phyloP scores from a whole-genome alignment of 2,888 invertebrate species.

The Patella depressa region DNA sequence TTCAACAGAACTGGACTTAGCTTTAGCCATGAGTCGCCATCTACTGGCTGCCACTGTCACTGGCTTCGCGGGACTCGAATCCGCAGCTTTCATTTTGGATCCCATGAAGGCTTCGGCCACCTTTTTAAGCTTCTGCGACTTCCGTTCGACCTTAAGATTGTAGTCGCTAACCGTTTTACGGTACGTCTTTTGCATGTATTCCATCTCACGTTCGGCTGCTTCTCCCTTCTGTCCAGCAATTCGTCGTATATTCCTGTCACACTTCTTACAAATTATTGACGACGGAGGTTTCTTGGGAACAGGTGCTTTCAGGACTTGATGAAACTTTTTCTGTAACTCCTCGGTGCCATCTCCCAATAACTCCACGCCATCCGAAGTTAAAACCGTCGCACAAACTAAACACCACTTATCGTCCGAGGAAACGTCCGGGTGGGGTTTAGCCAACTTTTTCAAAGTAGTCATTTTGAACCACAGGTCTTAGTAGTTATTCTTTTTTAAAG shows the following conservation, averaged over 20 bases:
- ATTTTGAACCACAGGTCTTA: too few relatives aligned
- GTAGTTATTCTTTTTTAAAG: too few relatives aligned
- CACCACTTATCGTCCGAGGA: neutral
- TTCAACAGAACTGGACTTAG: neutral
- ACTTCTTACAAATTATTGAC: neutral
- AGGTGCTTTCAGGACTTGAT: neutral
- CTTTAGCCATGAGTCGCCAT: neutral
- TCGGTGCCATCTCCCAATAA: neutral
- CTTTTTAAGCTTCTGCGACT: neutral
- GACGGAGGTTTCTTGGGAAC: constrained; percentile 1
- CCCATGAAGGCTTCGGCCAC: neutral
- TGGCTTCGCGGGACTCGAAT: neutral
- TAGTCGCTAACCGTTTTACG: neutral
- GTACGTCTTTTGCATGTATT: constrained; percentile 3
- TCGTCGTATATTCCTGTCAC: neutral
- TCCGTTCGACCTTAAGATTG: neutral
- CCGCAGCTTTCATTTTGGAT: neutral
- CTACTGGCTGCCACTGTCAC: neutral
- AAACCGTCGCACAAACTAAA: neutral
- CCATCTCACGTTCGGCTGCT: neutral
- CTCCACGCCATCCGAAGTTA: neutral
- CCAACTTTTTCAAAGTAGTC: too few relatives aligned
- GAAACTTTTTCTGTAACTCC: neutral
- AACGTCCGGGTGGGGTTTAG: too few relatives aligned
- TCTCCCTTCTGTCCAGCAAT: neutral